A percentile compares a stretch with the other conserved stretches of the same genome.
Conservation (phyloP, 1,140 invertebrate genomes). For the Dreissena rostriformis region DNA sequence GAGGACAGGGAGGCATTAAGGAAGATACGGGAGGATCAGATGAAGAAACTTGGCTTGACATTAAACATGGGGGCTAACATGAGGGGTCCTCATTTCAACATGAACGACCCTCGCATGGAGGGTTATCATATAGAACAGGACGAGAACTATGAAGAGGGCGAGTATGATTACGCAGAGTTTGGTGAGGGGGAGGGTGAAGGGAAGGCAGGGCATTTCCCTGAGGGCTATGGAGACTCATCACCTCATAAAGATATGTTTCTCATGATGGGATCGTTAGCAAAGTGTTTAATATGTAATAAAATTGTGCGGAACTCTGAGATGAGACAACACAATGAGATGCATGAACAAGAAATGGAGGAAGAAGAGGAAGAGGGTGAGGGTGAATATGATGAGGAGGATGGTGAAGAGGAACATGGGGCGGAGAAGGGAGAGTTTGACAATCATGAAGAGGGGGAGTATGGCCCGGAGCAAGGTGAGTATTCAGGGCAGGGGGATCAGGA, state of each 20-base stretch:
- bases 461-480: slow-evolving; percentile 1
- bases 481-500: neutral
- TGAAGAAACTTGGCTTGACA: too few relatives aligned
- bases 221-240: slow-evolving; percentile 1
- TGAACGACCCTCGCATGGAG: neutral
- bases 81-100: slow-evolving; percentile 13
- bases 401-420: neutral
- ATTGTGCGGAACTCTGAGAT: slow-evolving; percentile 44
- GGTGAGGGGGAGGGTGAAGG: slow-evolving; percentile 18
- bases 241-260: slow-evolving; percentile 43
- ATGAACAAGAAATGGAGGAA: slow-evolving; percentile 24
- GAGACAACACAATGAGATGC: slow-evolving; percentile 30
- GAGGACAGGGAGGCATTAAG: slow-evolving; percentile 38
- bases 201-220: neutral
- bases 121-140: neutral
- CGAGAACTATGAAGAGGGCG: slow-evolving; percentile 15
- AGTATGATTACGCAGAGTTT: slow-evolving; percentile 30
- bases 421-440: slow-evolving; percentile 2
- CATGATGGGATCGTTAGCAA: slow-evolving; percentile 36
- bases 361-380: slow-evolving; percentile 45
- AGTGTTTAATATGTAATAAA: slow-evolving; percentile 53
- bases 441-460: neutral
- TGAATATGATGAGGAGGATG: neutral
- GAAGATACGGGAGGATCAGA: slow-evolving; percentile 20
- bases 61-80: too few relatives aligned